phyloP scores from a whole-genome alignment of 1,140 invertebrate genomes.

The Pygmarrhopalites habei region DNA sequence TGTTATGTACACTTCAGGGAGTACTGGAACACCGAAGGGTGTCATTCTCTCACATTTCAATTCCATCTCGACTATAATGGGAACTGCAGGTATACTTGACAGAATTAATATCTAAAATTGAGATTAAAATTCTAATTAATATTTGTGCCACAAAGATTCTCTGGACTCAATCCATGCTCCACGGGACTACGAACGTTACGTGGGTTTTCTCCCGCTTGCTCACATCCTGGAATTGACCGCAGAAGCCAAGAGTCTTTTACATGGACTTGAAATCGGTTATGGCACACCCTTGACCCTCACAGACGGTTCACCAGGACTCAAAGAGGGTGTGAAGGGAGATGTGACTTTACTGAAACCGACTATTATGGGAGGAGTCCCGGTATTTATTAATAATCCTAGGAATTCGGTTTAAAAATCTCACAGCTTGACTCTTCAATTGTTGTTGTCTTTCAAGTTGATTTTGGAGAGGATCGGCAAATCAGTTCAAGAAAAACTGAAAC shows the following conservation, averaged over 20 bases:
- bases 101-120: too few relatives aligned
- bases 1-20: slow-evolving; percentile 94
- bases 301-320: slow-evolving; percentile 91
- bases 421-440: too few relatives aligned
- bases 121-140: too few relatives aligned
- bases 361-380: slow-evolving; percentile 88
- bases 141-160: slow-evolving; percentile 6
- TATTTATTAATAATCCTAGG: too few relatives aligned
- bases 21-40: slow-evolving; percentile 83
- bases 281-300: slow-evolving; percentile 91
- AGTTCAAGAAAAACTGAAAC: slow-evolving; percentile 81
- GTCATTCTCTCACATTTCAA: slow-evolving; percentile 80
- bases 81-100: slow-evolving; percentile 77
- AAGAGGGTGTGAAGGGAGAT: slow-evolving; percentile 83
- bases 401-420: too few relatives aligned
- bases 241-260: slow-evolving; percentile 31
- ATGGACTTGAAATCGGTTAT: slow-evolving; percentile 82
- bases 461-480: slow-evolving; percentile 92
- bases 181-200: slow-evolving; percentile 64
- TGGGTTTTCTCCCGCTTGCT: slow-evolving; percentile 92
- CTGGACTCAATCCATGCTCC: slow-evolving; percentile 9
- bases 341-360: slow-evolving; percentile 83
- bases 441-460: slow-evolving; percentile 65
- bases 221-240: slow-evolving; percentile 90
- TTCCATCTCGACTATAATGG: slow-evolving; percentile 76